phyloP scores from a whole-genome alignment of 2,797 vertebrate species.

The Darevskia nairensis region DNA sequence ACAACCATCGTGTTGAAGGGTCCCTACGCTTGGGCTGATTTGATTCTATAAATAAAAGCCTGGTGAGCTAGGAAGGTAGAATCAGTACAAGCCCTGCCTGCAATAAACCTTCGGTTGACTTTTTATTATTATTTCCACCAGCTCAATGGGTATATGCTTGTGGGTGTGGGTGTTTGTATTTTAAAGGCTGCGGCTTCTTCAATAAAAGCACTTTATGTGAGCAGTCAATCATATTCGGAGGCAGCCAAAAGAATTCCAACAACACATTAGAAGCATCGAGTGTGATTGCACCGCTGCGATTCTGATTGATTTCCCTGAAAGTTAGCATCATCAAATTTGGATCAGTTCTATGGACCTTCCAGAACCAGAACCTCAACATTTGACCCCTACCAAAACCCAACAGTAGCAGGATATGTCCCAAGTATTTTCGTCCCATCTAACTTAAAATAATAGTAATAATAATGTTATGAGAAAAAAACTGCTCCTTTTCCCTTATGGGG shows the following conservation, averaged over 20 bases:
- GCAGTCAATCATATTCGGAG: background rate
- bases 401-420: too few species aligned
- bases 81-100: background rate
- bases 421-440: too few species aligned
- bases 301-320: conserved; percentile 55
- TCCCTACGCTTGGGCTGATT: background rate
- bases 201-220: background rate
- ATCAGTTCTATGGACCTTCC: background rate
- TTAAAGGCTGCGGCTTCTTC: background rate
- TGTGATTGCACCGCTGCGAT: conserved; percentile 11
- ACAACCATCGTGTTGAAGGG: conserved; percentile 59
- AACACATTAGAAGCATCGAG: conserved; percentile 15
- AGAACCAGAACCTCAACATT: background rate
- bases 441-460: too few species aligned
- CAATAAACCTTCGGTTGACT: background rate
- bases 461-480: too few species aligned
- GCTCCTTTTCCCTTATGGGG: too few species aligned
- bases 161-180: background rate
- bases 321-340: too few species aligned
- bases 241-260: conserved; percentile 10
- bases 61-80: background rate
- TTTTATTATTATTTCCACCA: conserved; percentile 29
- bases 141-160: background rate
- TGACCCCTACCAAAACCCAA: background rate
- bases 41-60: background rate